Evolutionary conservation across 2,888 invertebrate species (phyloP).

Genomic region (Auanema sp.): DNA sequence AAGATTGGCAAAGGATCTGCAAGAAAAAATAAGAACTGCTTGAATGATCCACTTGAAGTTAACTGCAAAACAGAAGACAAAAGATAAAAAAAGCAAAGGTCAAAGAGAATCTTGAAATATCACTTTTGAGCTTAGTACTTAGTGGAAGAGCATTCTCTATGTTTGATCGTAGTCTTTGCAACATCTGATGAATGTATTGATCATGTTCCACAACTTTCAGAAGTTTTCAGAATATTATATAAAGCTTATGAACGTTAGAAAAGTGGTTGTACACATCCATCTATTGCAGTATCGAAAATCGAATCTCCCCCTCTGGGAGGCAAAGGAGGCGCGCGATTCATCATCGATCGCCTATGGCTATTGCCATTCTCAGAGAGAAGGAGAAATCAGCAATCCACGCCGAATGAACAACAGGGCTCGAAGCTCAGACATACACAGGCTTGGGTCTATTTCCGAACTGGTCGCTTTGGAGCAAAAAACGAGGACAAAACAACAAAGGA

Average conservation of each 20-base stretch:
- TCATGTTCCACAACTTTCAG: neutral
- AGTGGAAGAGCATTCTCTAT: neutral
- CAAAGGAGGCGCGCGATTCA: slow-evolving; percentile 17
- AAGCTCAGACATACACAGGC: too few species aligned
- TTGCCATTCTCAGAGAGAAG: slow-evolving; percentile 18
- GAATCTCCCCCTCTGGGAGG: slow-evolving; percentile 7
- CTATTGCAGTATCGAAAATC: slow-evolving; percentile 16
- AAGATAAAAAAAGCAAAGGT: neutral
- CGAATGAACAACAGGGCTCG: slow-evolving; percentile 1
- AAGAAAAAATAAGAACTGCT: slow-evolving; percentile 6
- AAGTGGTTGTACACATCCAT: slow-evolving; percentile 14
- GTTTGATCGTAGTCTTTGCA: neutral
- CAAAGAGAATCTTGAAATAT: neutral
- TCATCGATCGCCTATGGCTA: slow-evolving; percentile 18
- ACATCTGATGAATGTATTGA: neutral
- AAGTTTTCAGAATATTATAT: neutral
- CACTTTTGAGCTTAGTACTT: neutral
- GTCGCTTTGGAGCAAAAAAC: too few species aligned
- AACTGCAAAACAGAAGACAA: neutral
- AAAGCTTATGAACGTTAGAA: slow-evolving; percentile 20
- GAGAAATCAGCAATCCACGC: slow-evolving; percentile 15
- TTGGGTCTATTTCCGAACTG: too few species aligned
- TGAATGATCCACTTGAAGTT: neutral
- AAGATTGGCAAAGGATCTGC: slow-evolving; percentile 68
- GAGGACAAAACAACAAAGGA: too few species aligned